Base-by-base conservation (phyloP, 1,140 invertebrate genomes). In the Drosophila dunni region DNA sequence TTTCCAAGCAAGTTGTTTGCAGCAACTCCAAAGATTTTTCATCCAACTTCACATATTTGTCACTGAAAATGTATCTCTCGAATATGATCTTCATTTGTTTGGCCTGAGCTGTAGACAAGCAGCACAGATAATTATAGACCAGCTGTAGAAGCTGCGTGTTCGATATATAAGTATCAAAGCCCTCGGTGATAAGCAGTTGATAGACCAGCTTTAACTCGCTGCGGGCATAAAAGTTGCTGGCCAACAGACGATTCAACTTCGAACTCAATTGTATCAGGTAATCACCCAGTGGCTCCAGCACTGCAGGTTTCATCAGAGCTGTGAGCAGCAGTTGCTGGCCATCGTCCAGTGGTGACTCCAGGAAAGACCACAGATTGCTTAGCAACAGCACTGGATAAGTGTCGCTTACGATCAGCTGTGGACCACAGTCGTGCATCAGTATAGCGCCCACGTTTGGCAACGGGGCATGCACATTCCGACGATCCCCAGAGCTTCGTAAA, bases 361-460 rank as follows among this genome's bases (percentile, higher is more conserved):
- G 48, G 34, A 91, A 40, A 17, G 73, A 40, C 81, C 92, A 89
- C 7, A 92, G 24, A 40, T 77, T 79, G 10, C 80, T 84, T 7
- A 92, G 57, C 33, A 92, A 53, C 33, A 88, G 82, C 42, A 91
- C 77, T 34, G 89, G 64, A 88, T 91, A 92, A 9, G 79, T 76
- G 67, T 92, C 84, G 17, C 74, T 73, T 9, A 92, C 53, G 40
- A 92, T 79, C 40, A 92, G 54, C 63, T 90, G 84, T 7, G 92
- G 91, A 0, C 91, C 82, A 53, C 67, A 63, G 17, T 90, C 70
- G 42, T 88, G 75, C 67, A 81, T 78, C 33, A 92, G 40, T 7
- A 92, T 79, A 17, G 92, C 66, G 13, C 92, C 91, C 34, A 92
- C 73, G 80, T 92, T 91, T 7, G 90, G 89, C 53, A 92, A 44